Conservation (phyloP, 2,888 invertebrate species). For the Lycaena phlaeas region DNA sequence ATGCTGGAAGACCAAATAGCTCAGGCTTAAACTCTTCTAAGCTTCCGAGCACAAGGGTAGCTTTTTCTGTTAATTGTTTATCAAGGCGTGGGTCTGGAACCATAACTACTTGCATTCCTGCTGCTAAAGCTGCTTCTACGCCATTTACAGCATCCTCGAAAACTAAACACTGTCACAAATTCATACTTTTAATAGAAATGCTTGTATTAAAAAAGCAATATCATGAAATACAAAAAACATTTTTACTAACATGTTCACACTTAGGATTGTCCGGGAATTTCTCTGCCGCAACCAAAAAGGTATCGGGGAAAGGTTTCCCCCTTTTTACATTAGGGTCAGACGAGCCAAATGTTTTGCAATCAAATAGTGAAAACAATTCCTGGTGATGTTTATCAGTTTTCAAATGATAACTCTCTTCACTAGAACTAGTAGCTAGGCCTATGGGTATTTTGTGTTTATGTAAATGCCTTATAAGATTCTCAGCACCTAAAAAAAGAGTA, state of each 20-base stretch:
- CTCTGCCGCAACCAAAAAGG: conserved; percentile 83
- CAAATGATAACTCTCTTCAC: conserved; percentile 78
- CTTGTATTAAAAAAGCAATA: not conserved
- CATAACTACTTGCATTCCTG: conserved; percentile 91
- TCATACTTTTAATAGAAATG: not conserved
- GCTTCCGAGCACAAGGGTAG: conserved; percentile 79
- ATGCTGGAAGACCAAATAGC: conserved; percentile 84
- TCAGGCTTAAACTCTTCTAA: conserved; percentile 86
- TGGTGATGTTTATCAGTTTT: conserved; percentile 78
- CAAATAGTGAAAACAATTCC: conserved; percentile 77
- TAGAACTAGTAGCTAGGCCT: conserved; percentile 90
- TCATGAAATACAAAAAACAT: not conserved
- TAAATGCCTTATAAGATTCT: conserved; percentile 82
- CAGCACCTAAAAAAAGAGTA: conserved; percentile 77
- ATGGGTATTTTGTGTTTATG: conserved; percentile 82
- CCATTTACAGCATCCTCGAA: conserved; percentile 95
- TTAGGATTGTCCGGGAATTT: conserved; percentile 79
- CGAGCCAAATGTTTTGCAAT: conserved; percentile 84
- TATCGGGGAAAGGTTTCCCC: conserved; percentile 92
- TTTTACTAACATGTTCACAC: conserved; percentile 55
- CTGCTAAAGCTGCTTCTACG: conserved; percentile 80
- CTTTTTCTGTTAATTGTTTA: conserved; percentile 41
- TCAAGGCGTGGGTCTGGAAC: conserved; percentile 76
- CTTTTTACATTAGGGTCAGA: conserved; percentile 87
- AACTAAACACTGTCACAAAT: conserved; percentile 77